Evolutionary conservation across 37 sponge, comb jelly and placozoan species (phyloP).

Genomic region (Oopsacas minuta): DNA sequence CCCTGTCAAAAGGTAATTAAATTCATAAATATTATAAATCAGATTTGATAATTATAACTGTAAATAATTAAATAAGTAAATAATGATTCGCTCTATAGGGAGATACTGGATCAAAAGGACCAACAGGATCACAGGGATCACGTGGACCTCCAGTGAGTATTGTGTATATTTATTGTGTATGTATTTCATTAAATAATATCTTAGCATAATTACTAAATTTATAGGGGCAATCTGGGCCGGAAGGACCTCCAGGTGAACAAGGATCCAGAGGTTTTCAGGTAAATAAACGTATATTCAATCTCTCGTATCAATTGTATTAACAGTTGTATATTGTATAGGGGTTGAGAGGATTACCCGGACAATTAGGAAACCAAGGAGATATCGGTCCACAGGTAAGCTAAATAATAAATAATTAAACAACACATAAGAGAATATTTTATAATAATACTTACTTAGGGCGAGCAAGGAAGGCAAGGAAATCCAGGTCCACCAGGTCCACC

Average conservation of each 20-base stretch:
- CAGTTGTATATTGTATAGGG: neutral
- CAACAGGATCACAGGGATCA: conserved; percentile 8
- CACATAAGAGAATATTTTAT: no score
- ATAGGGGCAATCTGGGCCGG: neutral
- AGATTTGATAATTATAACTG: no score
- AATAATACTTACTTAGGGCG: no score
- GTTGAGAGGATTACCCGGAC: neutral
- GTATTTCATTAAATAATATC: neutral
- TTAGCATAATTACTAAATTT: neutral
- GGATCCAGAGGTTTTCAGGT: conserved; percentile 3
- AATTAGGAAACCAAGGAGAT: conserved; percentile 6
- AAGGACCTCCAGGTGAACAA: conserved; percentile 1
- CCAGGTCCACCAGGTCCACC: neutral
- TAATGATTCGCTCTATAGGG: neutral
- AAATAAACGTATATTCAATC: neutral
- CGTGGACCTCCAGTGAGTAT: neutral
- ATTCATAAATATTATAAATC: no score
- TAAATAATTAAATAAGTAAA: no score
- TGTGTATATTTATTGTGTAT: neutral
- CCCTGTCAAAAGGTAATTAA: neutral
- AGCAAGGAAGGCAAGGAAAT: neutral
- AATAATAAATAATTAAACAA: no score
- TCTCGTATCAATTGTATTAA: no score
- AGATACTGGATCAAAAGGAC: neutral
- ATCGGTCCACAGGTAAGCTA: conserved; percentile 2